phyloP scores from a whole-genome alignment of 2,888 invertebrate species.

The Aspidiotus rigidus region DNA sequence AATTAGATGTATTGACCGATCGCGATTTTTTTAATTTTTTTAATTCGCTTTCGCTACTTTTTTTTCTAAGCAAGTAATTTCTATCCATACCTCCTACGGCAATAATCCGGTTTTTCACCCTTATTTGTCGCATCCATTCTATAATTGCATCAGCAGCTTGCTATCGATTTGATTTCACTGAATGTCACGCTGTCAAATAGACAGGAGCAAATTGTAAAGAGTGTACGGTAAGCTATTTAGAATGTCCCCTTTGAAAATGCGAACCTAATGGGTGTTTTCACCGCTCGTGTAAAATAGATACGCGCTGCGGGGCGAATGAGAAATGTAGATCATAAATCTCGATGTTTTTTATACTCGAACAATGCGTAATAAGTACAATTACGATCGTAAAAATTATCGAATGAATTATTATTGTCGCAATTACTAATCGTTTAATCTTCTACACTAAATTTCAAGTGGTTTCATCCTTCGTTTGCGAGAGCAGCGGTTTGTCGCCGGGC shows the following conservation, averaged over 20 bases:
- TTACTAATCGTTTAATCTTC: conserved; percentile 2
- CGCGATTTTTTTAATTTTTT: no score
- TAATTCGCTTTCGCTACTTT: no score
- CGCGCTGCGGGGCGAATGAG: no score
- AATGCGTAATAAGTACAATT: not conserved
- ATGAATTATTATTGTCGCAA: not conserved
- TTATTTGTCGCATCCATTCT: not conserved
- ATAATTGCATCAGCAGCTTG: not conserved
- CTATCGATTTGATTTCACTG: not conserved
- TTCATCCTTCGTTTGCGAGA: no score
- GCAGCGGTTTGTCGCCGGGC: not conserved
- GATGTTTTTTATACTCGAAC: conserved; percentile 1
- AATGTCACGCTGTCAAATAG: not conserved
- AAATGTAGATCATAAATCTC: not conserved
- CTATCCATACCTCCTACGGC: not conserved
- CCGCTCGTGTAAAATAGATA: not conserved
- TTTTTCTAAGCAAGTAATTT: no score
- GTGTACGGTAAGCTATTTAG: not conserved
- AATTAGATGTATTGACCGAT: no score
- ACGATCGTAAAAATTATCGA: conserved; percentile 1
- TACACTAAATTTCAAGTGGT: no score
- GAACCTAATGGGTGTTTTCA: conserved; percentile 4
- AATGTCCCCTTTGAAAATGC: not conserved
- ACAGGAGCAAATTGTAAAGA: not conserved
- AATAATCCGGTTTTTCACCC: not conserved